Evolutionary conservation across 2,113 vertebrate species (phyloP).

Genomic region (Pipra filicauda): DNA sequence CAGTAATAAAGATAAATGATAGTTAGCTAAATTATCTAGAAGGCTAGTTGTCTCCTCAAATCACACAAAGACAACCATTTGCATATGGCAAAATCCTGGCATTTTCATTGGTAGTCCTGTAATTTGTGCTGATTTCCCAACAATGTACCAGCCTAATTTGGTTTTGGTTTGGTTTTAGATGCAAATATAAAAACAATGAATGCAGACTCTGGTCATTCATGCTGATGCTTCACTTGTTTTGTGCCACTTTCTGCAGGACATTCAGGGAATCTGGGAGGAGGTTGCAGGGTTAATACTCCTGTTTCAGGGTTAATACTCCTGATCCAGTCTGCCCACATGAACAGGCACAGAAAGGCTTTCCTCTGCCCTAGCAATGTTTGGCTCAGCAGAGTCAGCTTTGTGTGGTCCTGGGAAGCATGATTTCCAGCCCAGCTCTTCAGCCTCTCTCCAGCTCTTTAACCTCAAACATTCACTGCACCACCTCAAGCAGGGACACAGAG

Average conservation of each 20-base stretch:
- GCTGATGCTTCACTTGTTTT: background rate
- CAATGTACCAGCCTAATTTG: background rate
- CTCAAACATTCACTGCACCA: background rate
- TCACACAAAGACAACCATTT: background rate
- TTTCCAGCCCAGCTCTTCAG: background rate
- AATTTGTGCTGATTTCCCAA: background rate
- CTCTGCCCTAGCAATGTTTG: background rate
- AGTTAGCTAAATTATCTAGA: constrained; percentile 16
- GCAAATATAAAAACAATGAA: background rate
- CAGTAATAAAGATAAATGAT: constrained; percentile 21
- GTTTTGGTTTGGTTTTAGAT: background rate
- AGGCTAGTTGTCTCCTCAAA: background rate
- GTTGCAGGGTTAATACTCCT: background rate
- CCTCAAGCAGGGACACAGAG: background rate
- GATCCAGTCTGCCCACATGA: background rate
- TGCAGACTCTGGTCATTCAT: background rate
- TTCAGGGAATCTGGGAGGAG: background rate
- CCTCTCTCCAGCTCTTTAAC: background rate
- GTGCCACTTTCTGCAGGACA: background rate
- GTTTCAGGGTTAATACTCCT: background rate
- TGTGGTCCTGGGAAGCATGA: rapidly evolving
- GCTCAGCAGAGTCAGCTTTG: background rate
- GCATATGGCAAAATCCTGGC: background rate
- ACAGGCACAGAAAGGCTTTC: background rate
- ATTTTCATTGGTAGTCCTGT: background rate